Base-by-base conservation (phyloP, 1,140 invertebrate genomes). In the Zaprionus ornatus region DNA sequence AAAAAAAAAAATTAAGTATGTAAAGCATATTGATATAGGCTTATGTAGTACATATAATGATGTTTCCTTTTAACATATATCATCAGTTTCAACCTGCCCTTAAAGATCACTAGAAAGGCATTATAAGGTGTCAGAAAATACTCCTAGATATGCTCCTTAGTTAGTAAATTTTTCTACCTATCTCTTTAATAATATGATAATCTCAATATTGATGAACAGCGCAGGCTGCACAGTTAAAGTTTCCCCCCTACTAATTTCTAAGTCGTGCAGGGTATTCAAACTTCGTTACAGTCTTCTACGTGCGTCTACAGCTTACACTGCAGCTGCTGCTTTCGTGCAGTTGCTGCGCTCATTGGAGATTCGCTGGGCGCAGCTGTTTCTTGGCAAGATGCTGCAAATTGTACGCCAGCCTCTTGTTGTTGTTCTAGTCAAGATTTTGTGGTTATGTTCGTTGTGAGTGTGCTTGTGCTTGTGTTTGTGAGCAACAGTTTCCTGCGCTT, bases 301-400 rank as follows among this genome's bases (percentile, higher is more conserved):
- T 6, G 0, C 27, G 27, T 35, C 9, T 9, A 13, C 19, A 50
- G 50, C 1, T 10, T 17, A 17, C 7, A 17, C 21, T 27, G 35
- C 6, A 3, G 2, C 29, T 23, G 63, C 12, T 54, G 13, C 35
- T 21, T 32, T 29, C 66, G 52, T 57, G 32, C 50, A 21, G 17
- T 40, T 72, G 35, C 32, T 42, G 12, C 25, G 70, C 17, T 54
- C 57, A 27, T 42, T 60, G 67, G 70, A 29, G 56, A 55, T 66
- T 68, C 35, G 64, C 60, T 74, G 66, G 23, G 67, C 77, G 70
- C 80, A 83, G 80, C 82, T 88, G 83, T 80, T 87, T 80, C 84
- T 74, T 80, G 73, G 73, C 50, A 72, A 77, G 84, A 76, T 66
- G 80, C 74, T 80, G 73, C 80, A 80, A 80, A 83, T 88, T 75